Percentiles rank a stretch among this genome's conserved stretches.
These are phyloP conservation scores for Numenius phaeopus DNA, from an alignment of 2,797 vertebrate genomes.

Conservation along the genomic window DNA sequence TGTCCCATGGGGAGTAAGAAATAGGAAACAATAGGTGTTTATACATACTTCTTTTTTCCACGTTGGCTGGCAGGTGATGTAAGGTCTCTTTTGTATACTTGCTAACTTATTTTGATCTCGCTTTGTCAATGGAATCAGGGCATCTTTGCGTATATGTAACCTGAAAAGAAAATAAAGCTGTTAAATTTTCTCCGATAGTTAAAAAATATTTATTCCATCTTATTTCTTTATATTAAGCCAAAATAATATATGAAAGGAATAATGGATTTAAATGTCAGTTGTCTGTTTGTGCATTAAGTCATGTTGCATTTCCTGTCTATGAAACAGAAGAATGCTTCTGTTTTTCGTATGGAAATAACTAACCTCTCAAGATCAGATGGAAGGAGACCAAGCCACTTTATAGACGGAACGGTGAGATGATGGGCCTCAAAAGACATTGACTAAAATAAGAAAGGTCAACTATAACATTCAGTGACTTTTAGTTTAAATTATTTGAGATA, in stretches of 20 bases:
- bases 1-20: not conserved
- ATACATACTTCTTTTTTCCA: constrained; percentile 91
- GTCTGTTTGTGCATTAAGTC: not conserved
- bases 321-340: not conserved
- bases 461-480: not conserved
- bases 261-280: not conserved
- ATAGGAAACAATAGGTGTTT: not conserved
- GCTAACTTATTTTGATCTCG: constrained; percentile 89
- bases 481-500: not conserved
- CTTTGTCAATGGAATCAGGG: constrained; percentile 88
- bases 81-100: constrained; percentile 89
- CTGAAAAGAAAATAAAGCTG: constrained; percentile 71
- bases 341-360: constrained; percentile 68
- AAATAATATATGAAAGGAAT: not conserved
- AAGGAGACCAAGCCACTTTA: constrained; percentile 97
- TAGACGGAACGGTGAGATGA: constrained; percentile 92
- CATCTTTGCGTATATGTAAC: constrained; percentile 84
- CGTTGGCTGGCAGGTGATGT: constrained; percentile 84
- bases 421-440: constrained; percentile 97
- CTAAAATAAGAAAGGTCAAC: constrained; percentile 77
- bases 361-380: constrained; percentile 96
- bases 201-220: not conserved
- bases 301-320: not conserved
- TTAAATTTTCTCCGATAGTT: not conserved
- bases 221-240: not conserved